Base-by-base conservation (phyloP, 2,113 vertebrate genomes). In the Mormoops blainvillei region DNA sequence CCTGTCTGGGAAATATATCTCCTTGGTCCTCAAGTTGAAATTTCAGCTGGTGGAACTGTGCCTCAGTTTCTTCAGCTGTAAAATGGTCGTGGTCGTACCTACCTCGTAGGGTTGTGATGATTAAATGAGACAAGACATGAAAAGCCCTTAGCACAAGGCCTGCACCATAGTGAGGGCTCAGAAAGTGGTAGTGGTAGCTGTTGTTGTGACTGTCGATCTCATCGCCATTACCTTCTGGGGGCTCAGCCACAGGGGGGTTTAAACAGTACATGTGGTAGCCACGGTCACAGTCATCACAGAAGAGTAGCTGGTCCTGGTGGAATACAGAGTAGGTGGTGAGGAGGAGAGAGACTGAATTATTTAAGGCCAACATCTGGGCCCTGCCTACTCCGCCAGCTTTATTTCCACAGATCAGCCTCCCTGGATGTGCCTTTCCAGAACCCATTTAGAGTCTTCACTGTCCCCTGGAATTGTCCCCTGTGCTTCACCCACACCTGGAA, bases 231-330 rank as follows among this genome's bases (percentile, higher is more conserved):
- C 99, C 99, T 99, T 99, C 99, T 54, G 99, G 99, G 87, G 99
- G 99, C 96, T 99, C 99, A 94, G 99, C 99, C 98, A 99, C 99
- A 0, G 99, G 99, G 65, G 99, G 99, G 94, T 99, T 99, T 98
- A 99, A 99, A 98, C 99, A 99, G 98, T 99, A 99, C 99, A 99
- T 99, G 98, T 99, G 99, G 98, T 99, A 99, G 96, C 99, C 99
- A 96, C 99, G 99, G 98, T 99, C 99, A 97, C 99, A 99, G 98
- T 99, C 99, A 71, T 99, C 99, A 71, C 99, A 99, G 98, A 99
- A 99, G 97, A 99, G 99, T 56, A 99, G 99, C 99, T 99, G 99
- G 98, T 99, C 99, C 99, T 99, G 97, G 97, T 65, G 20, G 74
- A 95, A 90, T 26, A 95, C 95, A 97, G 95, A 97, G 94, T 11